Conservation (phyloP, 1,140 invertebrate species). For the Calliopsis andreniformis region DNA sequence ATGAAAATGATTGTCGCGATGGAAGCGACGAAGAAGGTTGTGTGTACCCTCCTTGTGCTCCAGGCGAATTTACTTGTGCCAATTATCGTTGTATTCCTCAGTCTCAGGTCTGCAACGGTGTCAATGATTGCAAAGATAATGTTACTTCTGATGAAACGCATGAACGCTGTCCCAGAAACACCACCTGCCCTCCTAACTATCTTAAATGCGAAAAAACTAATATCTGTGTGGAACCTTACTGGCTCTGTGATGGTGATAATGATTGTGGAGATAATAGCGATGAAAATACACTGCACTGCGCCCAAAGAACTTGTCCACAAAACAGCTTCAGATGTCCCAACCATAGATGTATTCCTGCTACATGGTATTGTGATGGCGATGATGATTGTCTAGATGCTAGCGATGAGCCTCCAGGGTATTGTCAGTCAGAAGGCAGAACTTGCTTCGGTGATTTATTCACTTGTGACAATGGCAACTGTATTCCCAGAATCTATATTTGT, state of each 20-base stretch:
- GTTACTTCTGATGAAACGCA: slow-evolving; percentile 94
- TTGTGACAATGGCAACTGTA: slow-evolving; percentile 98
- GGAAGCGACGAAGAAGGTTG: slow-evolving; percentile 96
- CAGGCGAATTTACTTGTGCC: slow-evolving; percentile 96
- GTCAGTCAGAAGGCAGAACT: slow-evolving; percentile 95
- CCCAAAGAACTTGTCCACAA: slow-evolving; percentile 92
- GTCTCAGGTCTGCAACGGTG: slow-evolving; percentile 94
- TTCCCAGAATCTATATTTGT: slow-evolving; percentile 98
- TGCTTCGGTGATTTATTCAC: slow-evolving; percentile 98
- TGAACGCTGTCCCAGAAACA: slow-evolving; percentile 91
- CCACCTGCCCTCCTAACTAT: slow-evolving; percentile 92
- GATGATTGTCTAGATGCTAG: slow-evolving; percentile 94
- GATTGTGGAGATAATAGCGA: slow-evolving; percentile 98
- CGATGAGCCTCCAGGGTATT: slow-evolving; percentile 95
- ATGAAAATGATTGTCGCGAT: slow-evolving; percentile 97
- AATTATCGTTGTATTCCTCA: slow-evolving; percentile 95
- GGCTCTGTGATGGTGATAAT: slow-evolving; percentile 96
- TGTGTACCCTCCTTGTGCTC: slow-evolving; percentile 92
- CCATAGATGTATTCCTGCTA: slow-evolving; percentile 93
- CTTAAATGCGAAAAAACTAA: slow-evolving; percentile 96
- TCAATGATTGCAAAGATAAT: slow-evolving; percentile 97
- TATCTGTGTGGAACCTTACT: slow-evolving; percentile 97
- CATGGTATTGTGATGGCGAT: slow-evolving; percentile 96
- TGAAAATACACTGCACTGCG: slow-evolving; percentile 94
- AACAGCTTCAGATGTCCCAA: slow-evolving; percentile 95